Conservation (phyloP, 2,888 invertebrate genomes). For the Lypha dubia region DNA sequence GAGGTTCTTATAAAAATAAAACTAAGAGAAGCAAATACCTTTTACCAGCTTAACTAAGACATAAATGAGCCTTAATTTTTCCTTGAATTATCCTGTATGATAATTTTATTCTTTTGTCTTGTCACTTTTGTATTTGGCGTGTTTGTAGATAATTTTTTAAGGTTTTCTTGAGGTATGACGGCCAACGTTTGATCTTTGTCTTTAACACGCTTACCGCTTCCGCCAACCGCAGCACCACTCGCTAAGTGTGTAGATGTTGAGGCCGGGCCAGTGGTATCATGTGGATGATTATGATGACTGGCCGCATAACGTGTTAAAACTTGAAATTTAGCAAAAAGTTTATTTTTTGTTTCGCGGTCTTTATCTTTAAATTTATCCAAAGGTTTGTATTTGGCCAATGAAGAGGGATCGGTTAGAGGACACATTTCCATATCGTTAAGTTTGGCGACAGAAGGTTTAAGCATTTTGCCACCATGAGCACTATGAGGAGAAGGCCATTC, state of each 20-base stretch:
- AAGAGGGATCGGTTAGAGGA: constrained; percentile 77
- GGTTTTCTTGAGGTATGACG: constrained; percentile 87
- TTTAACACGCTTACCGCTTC: constrained; percentile 47
- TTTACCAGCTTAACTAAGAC: background rate
- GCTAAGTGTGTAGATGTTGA: constrained; percentile 56
- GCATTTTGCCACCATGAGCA: constrained; percentile 72
- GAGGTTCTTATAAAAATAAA: background rate
- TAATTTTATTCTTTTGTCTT: constrained; percentile 91
- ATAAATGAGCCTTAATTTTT: constrained; percentile 77
- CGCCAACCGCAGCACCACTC: constrained; percentile 38
- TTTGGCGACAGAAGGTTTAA: constrained; percentile 73
- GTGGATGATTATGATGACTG: constrained; percentile 74
- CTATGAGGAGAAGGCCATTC: constrained; percentile 68
- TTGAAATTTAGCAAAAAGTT: constrained; percentile 84
- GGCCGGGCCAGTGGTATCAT: constrained; percentile 49
- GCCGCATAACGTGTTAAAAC: constrained; percentile 83
- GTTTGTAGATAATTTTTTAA: constrained; percentile 87
- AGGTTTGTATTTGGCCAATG: constrained; percentile 79
- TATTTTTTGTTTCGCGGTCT: constrained; percentile 84
- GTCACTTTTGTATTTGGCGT: constrained; percentile 91
- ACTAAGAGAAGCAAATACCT: background rate
- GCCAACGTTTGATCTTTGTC: constrained; percentile 70
- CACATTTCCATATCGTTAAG: constrained; percentile 79
- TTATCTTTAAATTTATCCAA: constrained; percentile 83
- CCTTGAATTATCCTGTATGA: constrained; percentile 86